These are phyloP conservation scores for Catostomus latipinnis DNA, from an alignment of 2,797 vertebrate species.

Conservation along the genomic window DNA sequence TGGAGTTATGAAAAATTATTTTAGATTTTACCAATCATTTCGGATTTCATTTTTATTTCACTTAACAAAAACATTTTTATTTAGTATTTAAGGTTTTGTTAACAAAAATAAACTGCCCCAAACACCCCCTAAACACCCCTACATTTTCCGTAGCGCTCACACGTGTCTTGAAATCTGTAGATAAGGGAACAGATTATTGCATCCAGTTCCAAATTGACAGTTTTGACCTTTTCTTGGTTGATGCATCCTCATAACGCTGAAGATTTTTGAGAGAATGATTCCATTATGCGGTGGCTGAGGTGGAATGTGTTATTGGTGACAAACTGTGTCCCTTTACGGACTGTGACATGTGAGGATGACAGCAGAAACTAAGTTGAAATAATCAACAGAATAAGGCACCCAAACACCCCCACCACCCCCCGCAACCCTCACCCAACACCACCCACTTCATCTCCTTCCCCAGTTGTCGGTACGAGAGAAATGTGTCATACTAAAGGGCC, in stretches of 20 bases:
- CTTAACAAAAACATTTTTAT: too few relatives aligned
- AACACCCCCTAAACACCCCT: not conserved
- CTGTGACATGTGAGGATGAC: constrained; percentile 10
- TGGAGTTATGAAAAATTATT: too few relatives aligned
- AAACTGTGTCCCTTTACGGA: not conserved
- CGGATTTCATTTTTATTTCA: too few relatives aligned
- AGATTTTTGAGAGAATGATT: constrained; percentile 10
- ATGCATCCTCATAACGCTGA: constrained; percentile 27
- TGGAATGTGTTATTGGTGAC: not conserved
- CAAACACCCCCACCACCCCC: constrained; percentile 3
- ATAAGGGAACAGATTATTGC: constrained; percentile 39
- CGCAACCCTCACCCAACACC: not conserved
- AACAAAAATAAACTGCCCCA: too few relatives aligned
- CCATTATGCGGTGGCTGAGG: not conserved
- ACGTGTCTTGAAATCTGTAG: not conserved
- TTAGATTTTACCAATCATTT: too few relatives aligned
- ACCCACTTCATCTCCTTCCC: constrained; percentile 30
- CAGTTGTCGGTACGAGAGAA: constrained; percentile 65
- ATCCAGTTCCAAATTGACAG: constrained; percentile 27
- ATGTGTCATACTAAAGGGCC: constrained; percentile 66
- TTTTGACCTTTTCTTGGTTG: constrained; percentile 36
- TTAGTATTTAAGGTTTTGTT: too few relatives aligned
- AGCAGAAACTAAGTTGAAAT: constrained; percentile 24
- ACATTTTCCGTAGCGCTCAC: not conserved
- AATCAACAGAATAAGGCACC: constrained; percentile 13